Percentiles rank a stretch among this genome's conserved stretches.
Conservation (phyloP, 2,113 vertebrate genomes). For the Prolemur simus region DNA sequence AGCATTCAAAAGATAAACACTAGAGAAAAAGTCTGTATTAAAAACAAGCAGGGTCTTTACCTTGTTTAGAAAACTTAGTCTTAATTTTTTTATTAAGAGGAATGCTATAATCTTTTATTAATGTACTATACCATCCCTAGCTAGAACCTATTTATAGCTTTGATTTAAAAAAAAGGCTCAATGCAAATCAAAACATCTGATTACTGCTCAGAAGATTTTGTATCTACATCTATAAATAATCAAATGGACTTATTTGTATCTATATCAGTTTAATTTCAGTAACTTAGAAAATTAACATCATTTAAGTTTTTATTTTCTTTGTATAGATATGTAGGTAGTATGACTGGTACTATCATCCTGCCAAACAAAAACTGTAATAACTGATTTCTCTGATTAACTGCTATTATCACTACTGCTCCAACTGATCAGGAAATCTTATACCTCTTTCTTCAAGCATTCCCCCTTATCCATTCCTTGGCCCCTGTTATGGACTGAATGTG, state of each 20-base stretch:
- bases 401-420: background rate
- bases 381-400: background rate
- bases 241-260: background rate
- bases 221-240: background rate
- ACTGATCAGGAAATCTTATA: background rate
- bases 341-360: background rate
- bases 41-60: background rate
- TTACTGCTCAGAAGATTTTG: background rate
- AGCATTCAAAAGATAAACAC: background rate
- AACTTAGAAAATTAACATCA: background rate
- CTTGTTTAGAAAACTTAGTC: background rate
- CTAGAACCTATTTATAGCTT: background rate
- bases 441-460: background rate
- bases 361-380: background rate
- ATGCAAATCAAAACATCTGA: background rate
- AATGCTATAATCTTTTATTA: background rate
- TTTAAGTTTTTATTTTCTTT: background rate
- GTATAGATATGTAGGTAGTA: background rate
- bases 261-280: background rate
- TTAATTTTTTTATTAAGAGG: background rate
- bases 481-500: background rate
- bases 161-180: background rate
- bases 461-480: background rate
- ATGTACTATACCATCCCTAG: background rate
- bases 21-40: background rate